Evolutionary conservation across 2,113 vertebrate genomes (phyloP), one percentile per base, ranked within the genome.

Genomic region (Colistium nudipinnis): DNA sequence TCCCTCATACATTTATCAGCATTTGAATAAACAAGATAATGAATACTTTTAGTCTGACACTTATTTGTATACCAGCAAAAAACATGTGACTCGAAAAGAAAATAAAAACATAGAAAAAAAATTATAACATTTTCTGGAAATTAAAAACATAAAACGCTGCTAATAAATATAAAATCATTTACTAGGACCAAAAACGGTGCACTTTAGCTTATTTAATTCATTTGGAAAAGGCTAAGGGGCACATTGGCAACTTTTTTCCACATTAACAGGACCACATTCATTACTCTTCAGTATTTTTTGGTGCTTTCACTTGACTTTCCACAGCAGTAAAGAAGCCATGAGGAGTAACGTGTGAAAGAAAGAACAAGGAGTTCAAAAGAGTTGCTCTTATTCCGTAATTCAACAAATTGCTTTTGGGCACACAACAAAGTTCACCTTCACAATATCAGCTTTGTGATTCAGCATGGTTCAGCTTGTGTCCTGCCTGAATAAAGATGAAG

Each of bases 191-290:
- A 20, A 14, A 28, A 49, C 16, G 9, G 28, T 43, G 22, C 13
- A 19, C 14, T 54, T 16, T 9, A 27, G 31, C 49, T 52, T 9
- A 14, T 69, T 69, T 62, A 22, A 62, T 43, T 16, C 41, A 16
- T 10, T 39, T 48, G 49, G 56, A 75, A 48, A 22, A 47, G 16
- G 12, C 47, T 4, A 17, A n/a, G 38, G n/a, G 71, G 22, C 36
- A 24, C 19, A 31, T 17, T 14, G 49, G 25, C 38, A 4, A 36
- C 19, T 25, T 3, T 7, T 68, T 48, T 48, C 72, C 64, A 76
- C 73, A 61, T 54, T 49, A 39, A 27, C 72, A 61, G 36, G 4
- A 53, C 72, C 57, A 14, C 55, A 67, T 1, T 69, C 57, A 57
- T 69, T 43, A 56, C 17, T 57, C 20, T 62, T 19, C 30, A 44